Evolutionary conservation across 2,113 vertebrate genomes (phyloP), one percentile per base, ranked within the genome.

Genomic region (Ciconia stormi): DNA sequence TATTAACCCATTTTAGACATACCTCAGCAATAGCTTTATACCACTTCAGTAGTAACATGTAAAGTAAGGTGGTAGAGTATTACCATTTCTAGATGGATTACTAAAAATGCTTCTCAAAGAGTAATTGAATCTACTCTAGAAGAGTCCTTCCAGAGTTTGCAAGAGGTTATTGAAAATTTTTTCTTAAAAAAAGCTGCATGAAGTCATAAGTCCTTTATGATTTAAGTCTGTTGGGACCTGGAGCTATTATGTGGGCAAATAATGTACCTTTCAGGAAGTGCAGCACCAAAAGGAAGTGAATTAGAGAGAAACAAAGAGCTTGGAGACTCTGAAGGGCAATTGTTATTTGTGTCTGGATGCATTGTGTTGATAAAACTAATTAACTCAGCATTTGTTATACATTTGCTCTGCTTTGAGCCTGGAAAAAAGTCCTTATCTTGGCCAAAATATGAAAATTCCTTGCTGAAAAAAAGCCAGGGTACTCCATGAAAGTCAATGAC

Each of bases 21-120:
- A 62, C 9, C 7, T 80, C 11, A 63, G 22, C 44, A 88, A 63
- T 26, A 71, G 3, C 7, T 87, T 85, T 84, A 30, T 2, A 38
- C 1, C 4, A 40, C 5, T 80, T 83, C 26, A 47, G 40, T 19
- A 50, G 12, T 36, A 71, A 40, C 4, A 27, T 0, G 0, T 22
- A 46, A 87, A 53, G n/a, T 34, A 40, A 55, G 7, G 13, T 34
- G 7, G 8, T 59, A 27, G 9, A 85, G 4, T 46, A 58, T 73
- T 83, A 44, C 2, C 7, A 58, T 85, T 88, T 85, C 50, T 42
- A 50, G 20, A n/a, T 30, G n/a, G 34, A 77, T 53, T 62, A 11
- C 10, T 50, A n/a, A 66, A 72, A 93, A 46, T 17, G 3, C 0
- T 76, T 85, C 19, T 73, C 22, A 47, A 92, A 87, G 7, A 42